A percentile compares a stretch with the other conserved stretches of the same genome.
phyloP scores from a whole-genome alignment of 2,797 vertebrate genomes.

The Sarcoramphus papa region DNA sequence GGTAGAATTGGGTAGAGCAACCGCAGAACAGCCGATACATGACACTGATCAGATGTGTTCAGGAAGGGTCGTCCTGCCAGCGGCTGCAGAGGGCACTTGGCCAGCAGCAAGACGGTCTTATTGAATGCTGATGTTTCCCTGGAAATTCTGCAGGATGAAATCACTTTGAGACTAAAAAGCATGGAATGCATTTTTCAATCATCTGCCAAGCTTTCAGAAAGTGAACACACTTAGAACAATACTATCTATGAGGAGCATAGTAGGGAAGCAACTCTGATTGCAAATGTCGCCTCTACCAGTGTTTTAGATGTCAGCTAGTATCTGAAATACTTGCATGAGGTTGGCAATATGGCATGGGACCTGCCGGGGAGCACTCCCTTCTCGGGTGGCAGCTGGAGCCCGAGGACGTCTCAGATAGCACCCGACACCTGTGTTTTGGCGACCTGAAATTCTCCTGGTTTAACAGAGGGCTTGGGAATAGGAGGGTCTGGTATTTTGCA shows the following conservation, averaged over 20 bases:
- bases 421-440: background rate
- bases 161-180: background rate
- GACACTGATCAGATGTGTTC: background rate
- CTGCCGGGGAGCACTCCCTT: background rate
- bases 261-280: background rate
- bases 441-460: background rate
- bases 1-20: background rate
- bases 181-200: background rate
- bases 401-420: background rate
- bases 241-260: background rate
- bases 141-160: background rate
- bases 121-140: background rate
- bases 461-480: background rate
- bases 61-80: background rate
- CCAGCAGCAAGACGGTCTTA: background rate
- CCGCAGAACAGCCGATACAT: background rate
- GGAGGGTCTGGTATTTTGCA: background rate
- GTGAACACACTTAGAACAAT: background rate
- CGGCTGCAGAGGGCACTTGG: accelerated
- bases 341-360: background rate
- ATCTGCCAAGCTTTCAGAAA: background rate
- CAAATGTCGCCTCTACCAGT: background rate
- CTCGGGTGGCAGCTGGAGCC: background rate
- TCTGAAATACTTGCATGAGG: background rate
- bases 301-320: background rate